phyloP scores from a whole-genome alignment of 2,113 vertebrate species.

The Mobula hypostoma region DNA sequence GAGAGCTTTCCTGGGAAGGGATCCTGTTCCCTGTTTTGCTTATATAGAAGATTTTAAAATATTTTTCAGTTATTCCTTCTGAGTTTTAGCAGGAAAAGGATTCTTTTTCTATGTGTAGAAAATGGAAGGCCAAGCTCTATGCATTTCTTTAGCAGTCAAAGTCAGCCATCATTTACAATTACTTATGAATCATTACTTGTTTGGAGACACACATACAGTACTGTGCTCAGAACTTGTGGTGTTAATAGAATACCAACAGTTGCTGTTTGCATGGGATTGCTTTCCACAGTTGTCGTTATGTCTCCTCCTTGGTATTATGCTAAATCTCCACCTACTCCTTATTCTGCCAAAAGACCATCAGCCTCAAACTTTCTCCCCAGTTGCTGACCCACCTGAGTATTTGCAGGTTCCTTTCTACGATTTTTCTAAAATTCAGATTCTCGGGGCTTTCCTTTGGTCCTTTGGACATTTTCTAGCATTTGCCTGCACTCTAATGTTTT shows the following conservation, averaged over 20 bases:
- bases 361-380: not conserved
- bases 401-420: not conserved
- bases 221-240: not conserved
- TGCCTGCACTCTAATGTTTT: not conserved
- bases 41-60: not conserved
- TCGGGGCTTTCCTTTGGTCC: not conserved
- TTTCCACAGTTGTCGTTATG: not conserved
- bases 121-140: not conserved
- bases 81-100: not conserved
- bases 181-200: slow-evolving; percentile 2
- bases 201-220: not conserved
- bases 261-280: slow-evolving; percentile 13
- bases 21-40: not conserved
- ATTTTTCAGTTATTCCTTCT: not conserved
- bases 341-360: not conserved
- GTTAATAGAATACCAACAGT: slow-evolving; percentile 7
- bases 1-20: not conserved
- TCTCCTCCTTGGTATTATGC: not conserved
- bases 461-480: not conserved
- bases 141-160: not conserved
- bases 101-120: not conserved
- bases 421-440: not conserved
- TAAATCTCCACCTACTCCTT: not conserved
- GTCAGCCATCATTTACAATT: not conserved
- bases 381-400: not conserved